phyloP scores from a whole-genome alignment of 2,888 invertebrate genomes.

The Ophion slaviceki region DNA sequence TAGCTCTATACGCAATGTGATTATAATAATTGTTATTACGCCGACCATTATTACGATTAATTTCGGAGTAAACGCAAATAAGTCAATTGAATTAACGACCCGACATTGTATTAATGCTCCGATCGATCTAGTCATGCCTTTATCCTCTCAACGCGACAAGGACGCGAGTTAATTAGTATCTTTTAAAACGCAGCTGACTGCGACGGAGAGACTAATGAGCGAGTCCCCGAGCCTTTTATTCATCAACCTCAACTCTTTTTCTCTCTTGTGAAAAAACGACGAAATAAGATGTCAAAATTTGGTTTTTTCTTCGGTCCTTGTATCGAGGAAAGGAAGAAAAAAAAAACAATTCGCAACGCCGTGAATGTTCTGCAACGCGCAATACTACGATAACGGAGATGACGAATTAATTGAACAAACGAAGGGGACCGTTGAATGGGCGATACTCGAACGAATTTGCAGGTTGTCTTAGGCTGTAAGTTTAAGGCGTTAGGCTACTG shows the following conservation, averaged over 20 bases:
- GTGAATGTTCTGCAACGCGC: slow-evolving; percentile 44
- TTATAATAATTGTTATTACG: slow-evolving; percentile 45
- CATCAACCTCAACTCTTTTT: background rate
- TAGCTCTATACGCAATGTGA: slow-evolving; percentile 49
- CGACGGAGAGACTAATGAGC: slow-evolving; percentile 54
- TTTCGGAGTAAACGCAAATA: slow-evolving; percentile 30
- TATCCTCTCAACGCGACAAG: slow-evolving; percentile 52
- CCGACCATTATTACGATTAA: slow-evolving; percentile 24
- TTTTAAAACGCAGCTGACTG: slow-evolving; percentile 63
- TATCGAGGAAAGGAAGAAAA: background rate
- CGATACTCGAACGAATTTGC: slow-evolving; percentile 56
- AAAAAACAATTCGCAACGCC: slow-evolving; percentile 15
- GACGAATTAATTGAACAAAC: slow-evolving; percentile 6
- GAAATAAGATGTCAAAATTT: background rate
- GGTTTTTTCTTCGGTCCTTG: slow-evolving; percentile 13
- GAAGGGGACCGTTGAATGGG: slow-evolving; percentile 14
- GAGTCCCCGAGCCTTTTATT: slow-evolving; percentile 21
- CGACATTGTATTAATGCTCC: slow-evolving; percentile 63
- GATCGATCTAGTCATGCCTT: slow-evolving; percentile 69
- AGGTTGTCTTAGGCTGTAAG: slow-evolving; percentile 58
- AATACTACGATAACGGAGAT: slow-evolving; percentile 41
- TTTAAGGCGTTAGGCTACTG: background rate
- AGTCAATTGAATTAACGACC: slow-evolving; percentile 36
- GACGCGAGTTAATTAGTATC: slow-evolving; percentile 56
- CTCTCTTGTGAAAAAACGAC: slow-evolving; percentile 44